Base-by-base conservation (phyloP, 2,797 vertebrate genomes). In the Acanthopagrus latus region DNA sequence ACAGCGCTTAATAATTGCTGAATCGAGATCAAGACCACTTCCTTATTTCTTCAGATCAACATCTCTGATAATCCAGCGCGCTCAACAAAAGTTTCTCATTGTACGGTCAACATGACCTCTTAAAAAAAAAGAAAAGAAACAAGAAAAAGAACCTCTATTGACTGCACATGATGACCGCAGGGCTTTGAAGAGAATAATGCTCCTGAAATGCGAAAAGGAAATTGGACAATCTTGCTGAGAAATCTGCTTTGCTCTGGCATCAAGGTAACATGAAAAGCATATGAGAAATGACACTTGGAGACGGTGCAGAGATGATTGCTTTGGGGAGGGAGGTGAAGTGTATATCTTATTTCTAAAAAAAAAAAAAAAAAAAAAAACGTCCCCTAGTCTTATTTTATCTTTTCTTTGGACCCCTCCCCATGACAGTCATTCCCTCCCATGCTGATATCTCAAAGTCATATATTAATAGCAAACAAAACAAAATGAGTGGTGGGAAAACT, bases 161-260 rank as follows among this genome's bases (percentile, higher is more conserved):
- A 70, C 33, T 80, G 51, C 85, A 75, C 72, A 60, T 71, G 44
- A 68, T 56, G 54, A 46, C 77, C 10, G 41, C 58, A 14, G 59
- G 81, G 82, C 69, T 80, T 74, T 74, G 33, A 76, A 54, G 64
- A 63, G 67, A 80, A 71, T 43, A 72, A 78, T 64, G 64, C 55
- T 58, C 20, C 44, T 70, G 75, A 75, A 89, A 82, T 38, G 38
- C 8, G 47, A 8, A 38, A 60, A 76, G 86, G 82, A 90, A 90
- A 89, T 84, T 83, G 76, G 57, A 84, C 78, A 74, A 88, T 86
- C 4, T 76, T 59, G 43, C 67, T 9, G 64, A 75, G 64, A 84
- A 80, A 86, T 86, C 71, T 62, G 65, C 48, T 78, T 71, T 58
- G 20, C 71, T 71, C 62, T 51, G 50, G 74, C 81, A 85, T 56